Evolutionary conservation across 2,888 invertebrate genomes (phyloP), one percentile per base, ranked within the genome.

Genomic region (Cheilosia pagana): DNA sequence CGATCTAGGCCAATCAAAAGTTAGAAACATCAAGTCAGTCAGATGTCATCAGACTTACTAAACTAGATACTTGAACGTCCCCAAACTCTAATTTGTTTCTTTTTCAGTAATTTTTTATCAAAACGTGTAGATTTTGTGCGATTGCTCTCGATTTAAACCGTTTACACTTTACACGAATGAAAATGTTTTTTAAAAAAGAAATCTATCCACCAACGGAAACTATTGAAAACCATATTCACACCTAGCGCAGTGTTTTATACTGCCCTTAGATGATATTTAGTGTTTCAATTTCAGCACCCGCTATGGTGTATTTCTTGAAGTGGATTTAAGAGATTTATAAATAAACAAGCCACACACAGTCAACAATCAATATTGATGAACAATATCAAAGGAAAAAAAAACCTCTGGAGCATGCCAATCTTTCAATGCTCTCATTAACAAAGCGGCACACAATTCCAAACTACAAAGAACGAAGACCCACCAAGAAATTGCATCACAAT

Each of bases 401-500:
- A 55, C 21, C 53, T 50, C 57, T 50, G 50, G 14, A 45, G 72
- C 21, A 65, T 72, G 79, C 57, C 60, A 72, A 72, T 79, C 79
- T 72, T n/a, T 79, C 79, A 72, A 67, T 79, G 79, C 79, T 79
- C 72, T 72, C 65, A 79, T 79, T 79, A 78, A 79, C 72, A 67
- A 63, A 50, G 77, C 62, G 62, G 70, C 63, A 57, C 62, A 41
- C 48, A 28, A 59, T 48, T 48, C 7, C 28, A 21, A 79, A 79
- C 43, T 72, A 52, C 72, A 72, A 62, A 59, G 63, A 28, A 50
- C 62, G 19, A 21, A 57, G 41, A 55, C 55, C 55, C 50, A 57
- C 77, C 53, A 57, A 63, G 62, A 62, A 71, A 78, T 78, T 63
- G 77, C 77, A 71, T 71, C 60, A 78, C 76, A 68, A 60, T 77